phyloP scores from a whole-genome alignment of 2,113 vertebrate species.

The Osmerus eperlanus region DNA sequence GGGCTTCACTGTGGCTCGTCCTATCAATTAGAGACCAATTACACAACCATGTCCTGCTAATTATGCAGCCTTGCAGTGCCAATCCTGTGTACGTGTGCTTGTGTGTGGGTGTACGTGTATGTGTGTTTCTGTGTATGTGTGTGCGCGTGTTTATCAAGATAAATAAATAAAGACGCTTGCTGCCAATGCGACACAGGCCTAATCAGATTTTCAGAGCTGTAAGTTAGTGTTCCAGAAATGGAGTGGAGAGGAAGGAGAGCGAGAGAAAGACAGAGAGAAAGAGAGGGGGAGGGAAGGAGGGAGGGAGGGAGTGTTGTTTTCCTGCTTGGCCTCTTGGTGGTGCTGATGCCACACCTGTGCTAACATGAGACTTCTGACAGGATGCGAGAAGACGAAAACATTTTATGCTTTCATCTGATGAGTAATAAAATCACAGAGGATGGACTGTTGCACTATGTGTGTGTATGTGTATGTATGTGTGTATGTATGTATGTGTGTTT shows the following conservation, averaged over 20 bases:
- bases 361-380: neutral
- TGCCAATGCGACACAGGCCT: constrained; percentile 49
- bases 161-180: constrained; percentile 57
- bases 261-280: neutral
- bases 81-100: constrained; percentile 5
- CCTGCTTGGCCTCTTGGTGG: constrained; percentile 65
- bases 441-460: constrained; percentile 24
- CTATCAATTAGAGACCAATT: constrained; percentile 67
- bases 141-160: constrained; percentile 41
- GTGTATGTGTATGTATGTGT: constrained; percentile 15
- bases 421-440: constrained; percentile 54
- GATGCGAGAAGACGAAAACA: neutral
- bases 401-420: constrained; percentile 52
- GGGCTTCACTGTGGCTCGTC: constrained; percentile 45
- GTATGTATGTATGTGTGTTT: neutral
- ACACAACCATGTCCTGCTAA: constrained; percentile 59
- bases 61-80: constrained; percentile 43
- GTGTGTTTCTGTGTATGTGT: constrained; percentile 6
- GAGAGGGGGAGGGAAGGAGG: neutral
- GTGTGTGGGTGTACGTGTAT: constrained; percentile 1
- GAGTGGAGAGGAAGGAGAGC: neutral
- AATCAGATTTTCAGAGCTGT: constrained; percentile 57
- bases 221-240: constrained; percentile 29
- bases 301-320: constrained; percentile 31
- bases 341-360: constrained; percentile 59